Evolutionary conservation across 1,140 invertebrate genomes (phyloP).

Genomic region (Akabosia matsudoensis): DNA sequence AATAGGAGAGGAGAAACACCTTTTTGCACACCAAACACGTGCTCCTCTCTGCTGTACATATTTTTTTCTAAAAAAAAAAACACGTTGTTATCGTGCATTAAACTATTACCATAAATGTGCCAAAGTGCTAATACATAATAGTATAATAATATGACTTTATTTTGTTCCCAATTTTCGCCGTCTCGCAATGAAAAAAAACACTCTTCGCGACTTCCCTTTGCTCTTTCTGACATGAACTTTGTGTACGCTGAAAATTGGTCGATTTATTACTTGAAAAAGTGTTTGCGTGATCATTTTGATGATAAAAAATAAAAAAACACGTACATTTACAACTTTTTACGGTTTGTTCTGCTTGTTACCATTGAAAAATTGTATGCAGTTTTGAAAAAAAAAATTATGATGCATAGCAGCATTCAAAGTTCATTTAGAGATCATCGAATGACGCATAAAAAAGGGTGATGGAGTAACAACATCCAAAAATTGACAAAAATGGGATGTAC

Average conservation of each 20-base stretch:
- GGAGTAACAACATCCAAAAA: no score
- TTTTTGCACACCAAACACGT: conserved; percentile 15
- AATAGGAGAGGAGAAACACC: not conserved
- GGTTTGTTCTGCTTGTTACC: not conserved
- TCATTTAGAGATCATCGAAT: not conserved
- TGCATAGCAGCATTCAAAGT: not conserved
- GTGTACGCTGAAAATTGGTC: no score
- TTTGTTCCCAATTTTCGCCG: not conserved
- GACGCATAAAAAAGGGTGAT: not conserved
- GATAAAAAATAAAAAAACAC: no score
- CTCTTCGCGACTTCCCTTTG: not conserved
- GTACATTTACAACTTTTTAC: no score
- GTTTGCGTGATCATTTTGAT: no score
- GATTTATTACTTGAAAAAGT: no score
- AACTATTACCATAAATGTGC: conserved; percentile 23
- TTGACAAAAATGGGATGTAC: no score
- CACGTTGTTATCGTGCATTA: conserved; percentile 16
- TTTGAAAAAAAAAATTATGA: not conserved
- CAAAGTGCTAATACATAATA: conserved; percentile 8
- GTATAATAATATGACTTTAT: not conserved
- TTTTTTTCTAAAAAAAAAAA: not conserved
- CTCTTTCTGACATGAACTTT: no score
- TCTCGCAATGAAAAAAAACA: not conserved
- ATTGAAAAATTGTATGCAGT: not conserved
- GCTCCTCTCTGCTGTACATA: not conserved